A percentile compares a stretch with the other conserved stretches of the same genome.
Conservation (phyloP, 2,888 invertebrate species). For the Uloborus plumipes region DNA sequence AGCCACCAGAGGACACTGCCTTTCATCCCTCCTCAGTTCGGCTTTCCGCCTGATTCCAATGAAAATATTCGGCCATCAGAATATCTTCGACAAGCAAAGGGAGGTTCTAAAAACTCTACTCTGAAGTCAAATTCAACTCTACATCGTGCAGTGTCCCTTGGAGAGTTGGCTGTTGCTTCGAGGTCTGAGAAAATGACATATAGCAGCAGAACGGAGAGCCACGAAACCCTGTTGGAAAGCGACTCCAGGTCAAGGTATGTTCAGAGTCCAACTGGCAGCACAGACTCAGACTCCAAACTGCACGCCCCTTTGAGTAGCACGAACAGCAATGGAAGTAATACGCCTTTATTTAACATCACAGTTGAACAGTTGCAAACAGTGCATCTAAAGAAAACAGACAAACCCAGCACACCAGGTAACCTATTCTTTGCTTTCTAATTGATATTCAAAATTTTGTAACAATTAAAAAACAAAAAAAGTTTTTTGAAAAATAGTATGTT, state of each 20-base stretch:
- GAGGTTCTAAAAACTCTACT: constrained; percentile 38
- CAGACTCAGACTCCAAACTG: constrained; percentile 31
- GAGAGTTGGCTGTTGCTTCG: constrained; percentile 60
- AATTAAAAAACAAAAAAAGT: no score
- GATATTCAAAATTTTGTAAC: neutral
- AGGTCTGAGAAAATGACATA: constrained; percentile 48
- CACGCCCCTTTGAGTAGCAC: constrained; percentile 40
- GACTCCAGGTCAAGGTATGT: constrained; percentile 34
- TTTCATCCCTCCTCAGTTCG: constrained; percentile 92
- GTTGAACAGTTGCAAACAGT: constrained; percentile 81
- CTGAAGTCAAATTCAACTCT: constrained; percentile 72
- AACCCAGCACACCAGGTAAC: constrained; percentile 73
- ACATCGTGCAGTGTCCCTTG: constrained; percentile 60
- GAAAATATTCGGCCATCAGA: constrained; percentile 92
- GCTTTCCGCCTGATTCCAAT: constrained; percentile 80
- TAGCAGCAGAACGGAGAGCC: constrained; percentile 59
- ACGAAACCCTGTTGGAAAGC: constrained; percentile 55
- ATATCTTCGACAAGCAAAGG: constrained; percentile 81
- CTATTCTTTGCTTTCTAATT: neutral
- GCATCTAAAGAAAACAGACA: constrained; percentile 81
- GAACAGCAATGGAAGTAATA: constrained; percentile 42
- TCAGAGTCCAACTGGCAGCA: constrained; percentile 35
- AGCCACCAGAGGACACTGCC: constrained; percentile 74
- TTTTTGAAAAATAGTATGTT: neutral
- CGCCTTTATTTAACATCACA: constrained; percentile 63